These are phyloP conservation scores for Pollenia labialis DNA, from an alignment of 2,888 invertebrate genomes.

Conservation along the genomic window DNA sequence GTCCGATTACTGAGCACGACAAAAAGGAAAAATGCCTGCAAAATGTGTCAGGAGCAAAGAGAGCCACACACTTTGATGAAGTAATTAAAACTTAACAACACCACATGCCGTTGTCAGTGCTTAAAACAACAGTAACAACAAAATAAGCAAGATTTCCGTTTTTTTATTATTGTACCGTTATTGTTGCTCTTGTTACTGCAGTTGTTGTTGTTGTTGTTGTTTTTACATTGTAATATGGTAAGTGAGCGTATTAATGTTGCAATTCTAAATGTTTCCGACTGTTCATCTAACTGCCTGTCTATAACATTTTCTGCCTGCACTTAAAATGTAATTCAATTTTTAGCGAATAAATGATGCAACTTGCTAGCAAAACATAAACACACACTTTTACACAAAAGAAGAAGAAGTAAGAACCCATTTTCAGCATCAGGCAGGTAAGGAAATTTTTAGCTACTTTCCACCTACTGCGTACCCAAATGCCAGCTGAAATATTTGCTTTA, in stretches of 20 bases:
- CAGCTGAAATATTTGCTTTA: not conserved
- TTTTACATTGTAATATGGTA: constrained; percentile 17
- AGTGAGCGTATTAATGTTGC: constrained; percentile 43
- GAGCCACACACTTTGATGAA: constrained; percentile 72
- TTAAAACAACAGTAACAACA: constrained; percentile 16
- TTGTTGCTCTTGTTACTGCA: constrained; percentile 4
- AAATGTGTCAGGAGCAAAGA: constrained; percentile 4
- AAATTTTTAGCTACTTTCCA: constrained; percentile 8
- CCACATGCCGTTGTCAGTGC: constrained; percentile 51
- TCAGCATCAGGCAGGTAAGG: constrained; percentile 7
- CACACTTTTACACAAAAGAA: not conserved
- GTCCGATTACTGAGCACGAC: not conserved
- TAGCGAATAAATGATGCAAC: constrained; percentile 35
- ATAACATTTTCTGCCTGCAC: constrained; percentile 43
- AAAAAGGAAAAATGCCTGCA: constrained; percentile 2
- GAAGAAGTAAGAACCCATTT: not conserved
- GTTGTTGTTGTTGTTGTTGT: not conserved
- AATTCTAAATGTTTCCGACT: constrained; percentile 41
- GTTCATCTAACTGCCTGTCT: constrained; percentile 45
- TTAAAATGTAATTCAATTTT: constrained; percentile 58
- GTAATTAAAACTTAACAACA: constrained; percentile 80
- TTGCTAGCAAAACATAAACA: not conserved
- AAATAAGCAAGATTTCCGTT: constrained; percentile 43
- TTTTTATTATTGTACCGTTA: constrained; percentile 28
- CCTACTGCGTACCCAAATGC: not conserved